A percentile compares a stretch with the other conserved stretches of the same genome.
These are phyloP conservation scores for Apis florea DNA, from an alignment of 1,140 invertebrate genomes.

Conservation along the genomic window DNA sequence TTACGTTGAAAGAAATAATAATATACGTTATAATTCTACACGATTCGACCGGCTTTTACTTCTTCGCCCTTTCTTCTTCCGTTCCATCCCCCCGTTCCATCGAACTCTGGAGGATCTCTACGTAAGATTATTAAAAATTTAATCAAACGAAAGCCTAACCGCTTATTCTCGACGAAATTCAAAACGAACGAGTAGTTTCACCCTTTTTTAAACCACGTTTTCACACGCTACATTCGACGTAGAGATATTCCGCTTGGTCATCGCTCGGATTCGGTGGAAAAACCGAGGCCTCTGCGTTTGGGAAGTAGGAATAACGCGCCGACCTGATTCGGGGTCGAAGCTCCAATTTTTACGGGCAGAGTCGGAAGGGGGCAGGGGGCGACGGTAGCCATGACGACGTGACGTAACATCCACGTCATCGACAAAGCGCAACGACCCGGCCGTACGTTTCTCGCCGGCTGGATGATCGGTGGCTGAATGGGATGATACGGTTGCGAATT, in stretches of 20 bases:
- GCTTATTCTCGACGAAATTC: too few species aligned
- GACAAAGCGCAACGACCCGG: slow-evolving; percentile 54
- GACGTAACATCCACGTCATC: slow-evolving; percentile 68
- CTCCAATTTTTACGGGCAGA: slow-evolving; percentile 62
- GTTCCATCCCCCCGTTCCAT: too few species aligned
- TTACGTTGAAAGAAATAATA: slow-evolving; percentile 50
- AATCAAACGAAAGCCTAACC: too few species aligned
- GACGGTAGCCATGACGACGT: slow-evolving; percentile 65
- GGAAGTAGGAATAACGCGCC: slow-evolving; percentile 25
- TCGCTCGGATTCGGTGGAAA: not conserved
- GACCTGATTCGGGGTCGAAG: slow-evolving; percentile 67
- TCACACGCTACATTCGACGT: too few species aligned
- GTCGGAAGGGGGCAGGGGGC: slow-evolving; percentile 26
- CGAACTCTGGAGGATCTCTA: not conserved
- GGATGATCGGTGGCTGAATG: slow-evolving; percentile 19
- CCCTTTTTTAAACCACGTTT: too few species aligned
- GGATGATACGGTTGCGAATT: slow-evolving; percentile 29
- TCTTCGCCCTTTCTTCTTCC: not conserved
- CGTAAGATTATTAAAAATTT: too few species aligned
- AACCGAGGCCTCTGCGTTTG: not conserved
- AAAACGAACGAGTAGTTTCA: too few species aligned
- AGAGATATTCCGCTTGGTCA: too few species aligned
- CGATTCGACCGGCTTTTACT: not conserved
- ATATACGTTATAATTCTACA: slow-evolving; percentile 63
- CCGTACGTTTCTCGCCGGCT: slow-evolving; percentile 33